Evolutionary conservation across 1,140 invertebrate species (phyloP).

Genomic region (Aleiodes sp.): DNA sequence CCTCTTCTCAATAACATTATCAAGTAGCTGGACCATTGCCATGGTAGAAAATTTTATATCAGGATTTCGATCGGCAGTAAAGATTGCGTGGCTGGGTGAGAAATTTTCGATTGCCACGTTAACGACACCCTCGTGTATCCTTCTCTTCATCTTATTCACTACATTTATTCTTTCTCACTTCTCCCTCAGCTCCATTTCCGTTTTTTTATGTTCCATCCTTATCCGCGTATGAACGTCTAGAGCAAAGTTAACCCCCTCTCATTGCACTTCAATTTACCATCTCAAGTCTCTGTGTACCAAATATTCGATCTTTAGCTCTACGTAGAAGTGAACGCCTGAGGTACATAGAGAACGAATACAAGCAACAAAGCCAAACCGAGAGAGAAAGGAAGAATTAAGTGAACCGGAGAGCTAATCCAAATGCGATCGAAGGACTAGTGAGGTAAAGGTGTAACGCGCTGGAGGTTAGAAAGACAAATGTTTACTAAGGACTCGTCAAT

Average conservation of each 20-base stretch:
- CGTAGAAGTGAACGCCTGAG: not conserved
- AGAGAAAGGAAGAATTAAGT: not conserved
- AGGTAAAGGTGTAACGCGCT: constrained; percentile 23
- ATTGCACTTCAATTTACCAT: not conserved
- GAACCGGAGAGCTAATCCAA: constrained; percentile 38
- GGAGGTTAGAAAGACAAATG: constrained; percentile 44
- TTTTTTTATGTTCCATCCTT: not conserved
- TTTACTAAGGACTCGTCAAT: constrained; percentile 38
- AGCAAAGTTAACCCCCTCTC: not conserved
- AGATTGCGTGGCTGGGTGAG: constrained; percentile 20
- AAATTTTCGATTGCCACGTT: constrained; percentile 26
- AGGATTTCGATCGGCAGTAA: constrained; percentile 19
- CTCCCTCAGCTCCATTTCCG: not conserved
- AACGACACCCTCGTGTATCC: constrained; percentile 16
- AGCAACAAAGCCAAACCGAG: too few relatives aligned
- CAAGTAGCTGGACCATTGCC: not conserved
- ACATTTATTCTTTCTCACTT: not conserved
- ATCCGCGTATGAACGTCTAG: not conserved
- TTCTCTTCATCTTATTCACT: not conserved
- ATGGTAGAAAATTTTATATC: constrained; percentile 8
- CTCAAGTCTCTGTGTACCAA: not conserved
- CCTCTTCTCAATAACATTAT: constrained; percentile 1
- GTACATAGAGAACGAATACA: not conserved
- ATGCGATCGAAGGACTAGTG: constrained; percentile 43
- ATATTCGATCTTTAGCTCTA: too few relatives aligned